phyloP scores from a whole-genome alignment of 2,797 vertebrate genomes.

The Rhynchonycteris naso region DNA sequence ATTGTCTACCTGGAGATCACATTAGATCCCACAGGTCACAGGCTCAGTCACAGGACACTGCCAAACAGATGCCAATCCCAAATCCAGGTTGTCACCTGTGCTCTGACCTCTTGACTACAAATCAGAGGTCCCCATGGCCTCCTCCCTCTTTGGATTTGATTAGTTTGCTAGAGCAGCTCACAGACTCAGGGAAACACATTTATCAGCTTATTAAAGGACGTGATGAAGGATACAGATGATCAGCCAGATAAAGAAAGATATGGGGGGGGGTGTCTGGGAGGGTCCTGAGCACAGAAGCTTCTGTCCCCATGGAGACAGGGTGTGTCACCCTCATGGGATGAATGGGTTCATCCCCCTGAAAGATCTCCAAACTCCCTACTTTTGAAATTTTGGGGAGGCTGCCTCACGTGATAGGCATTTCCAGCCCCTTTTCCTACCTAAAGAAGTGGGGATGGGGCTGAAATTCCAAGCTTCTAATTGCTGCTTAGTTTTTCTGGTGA shows the following conservation, averaged over 20 bases:
- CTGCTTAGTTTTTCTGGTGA: neutral
- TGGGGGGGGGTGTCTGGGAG: neutral
- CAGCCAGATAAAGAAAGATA: neutral
- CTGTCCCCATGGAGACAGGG: neutral
- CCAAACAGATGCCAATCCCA: neutral
- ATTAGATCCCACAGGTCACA: neutral
- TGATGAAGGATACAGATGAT: neutral
- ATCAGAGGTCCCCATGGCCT: neutral
- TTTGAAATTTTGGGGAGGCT: neutral
- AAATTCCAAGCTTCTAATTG: neutral
- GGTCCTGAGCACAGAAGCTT: neutral
- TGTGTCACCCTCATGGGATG: neutral
- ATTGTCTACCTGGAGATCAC: neutral
- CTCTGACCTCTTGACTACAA: neutral
- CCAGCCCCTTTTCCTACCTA: neutral
- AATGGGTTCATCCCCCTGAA: neutral
- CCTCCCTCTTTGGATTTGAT: neutral
- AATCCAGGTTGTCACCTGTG: neutral
- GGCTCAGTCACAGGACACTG: neutral
- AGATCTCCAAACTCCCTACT: neutral
- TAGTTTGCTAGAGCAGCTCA: neutral
- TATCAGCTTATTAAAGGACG: neutral
- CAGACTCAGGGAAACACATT: neutral
- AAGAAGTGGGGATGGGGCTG: neutral
- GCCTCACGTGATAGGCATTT: neutral